phyloP scores from a whole-genome alignment of 2,113 vertebrate genomes.

The Rissa tridactyla region DNA sequence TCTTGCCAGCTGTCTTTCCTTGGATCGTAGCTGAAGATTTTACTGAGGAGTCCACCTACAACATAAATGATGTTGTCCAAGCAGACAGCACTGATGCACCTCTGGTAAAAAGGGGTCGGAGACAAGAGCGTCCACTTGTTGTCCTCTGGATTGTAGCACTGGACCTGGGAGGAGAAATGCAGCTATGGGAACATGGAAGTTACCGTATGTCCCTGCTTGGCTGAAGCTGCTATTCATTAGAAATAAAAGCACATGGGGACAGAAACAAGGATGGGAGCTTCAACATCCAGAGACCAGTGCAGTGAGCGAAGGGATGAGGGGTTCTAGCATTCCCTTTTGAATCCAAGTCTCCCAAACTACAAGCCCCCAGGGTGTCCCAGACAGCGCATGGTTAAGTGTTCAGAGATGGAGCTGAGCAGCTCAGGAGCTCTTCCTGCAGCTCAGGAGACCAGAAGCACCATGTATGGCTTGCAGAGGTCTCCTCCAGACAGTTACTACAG shows the following conservation, averaged over 20 bases:
- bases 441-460: background rate
- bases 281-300: background rate
- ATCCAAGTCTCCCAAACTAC: background rate
- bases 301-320: background rate
- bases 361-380: background rate
- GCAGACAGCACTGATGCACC: conserved; percentile 74
- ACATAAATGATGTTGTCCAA: conserved; percentile 77
- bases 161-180: conserved; percentile 67
- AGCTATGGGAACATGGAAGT: background rate
- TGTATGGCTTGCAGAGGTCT: background rate
- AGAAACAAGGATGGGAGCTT: background rate
- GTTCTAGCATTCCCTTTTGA: background rate
- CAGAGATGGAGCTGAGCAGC: background rate
- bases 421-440: background rate
- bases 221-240: background rate
- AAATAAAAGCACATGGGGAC: background rate
- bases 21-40: conserved; percentile 76
- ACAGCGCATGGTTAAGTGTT: fast-evolving
- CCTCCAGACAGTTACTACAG: background rate
- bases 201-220: background rate
- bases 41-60: conserved; percentile 77
- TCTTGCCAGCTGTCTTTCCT: conserved; percentile 70
- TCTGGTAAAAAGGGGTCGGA: conserved; percentile 75
- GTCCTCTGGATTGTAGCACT: conserved; percentile 76
- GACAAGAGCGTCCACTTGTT: conserved; percentile 72